Conservation (phyloP, 2,113 vertebrate genomes). For the Orthonyx spaldingii region DNA sequence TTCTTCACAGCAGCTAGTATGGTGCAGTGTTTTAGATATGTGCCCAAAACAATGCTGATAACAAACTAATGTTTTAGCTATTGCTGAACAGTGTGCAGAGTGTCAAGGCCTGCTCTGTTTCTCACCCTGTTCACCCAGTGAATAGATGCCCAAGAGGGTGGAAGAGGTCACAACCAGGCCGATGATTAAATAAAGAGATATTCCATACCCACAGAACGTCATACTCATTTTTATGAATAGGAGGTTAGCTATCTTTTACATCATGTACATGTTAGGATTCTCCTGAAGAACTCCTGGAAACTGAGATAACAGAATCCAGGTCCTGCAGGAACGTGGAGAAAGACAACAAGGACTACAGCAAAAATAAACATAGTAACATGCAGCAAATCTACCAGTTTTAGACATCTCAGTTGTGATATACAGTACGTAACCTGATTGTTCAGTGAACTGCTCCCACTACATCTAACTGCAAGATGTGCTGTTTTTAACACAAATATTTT, state of each 20-base stretch:
- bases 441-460: neutral
- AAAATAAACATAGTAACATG: neutral
- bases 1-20: neutral
- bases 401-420: neutral
- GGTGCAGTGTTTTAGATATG: neutral
- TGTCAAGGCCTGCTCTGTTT: neutral
- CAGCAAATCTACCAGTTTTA: neutral
- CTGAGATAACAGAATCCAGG: neutral
- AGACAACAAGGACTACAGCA: neutral
- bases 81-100: neutral
- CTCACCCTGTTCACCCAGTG: neutral
- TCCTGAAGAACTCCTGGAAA: neutral
- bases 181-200: neutral
- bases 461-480: neutral
- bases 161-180: neutral
- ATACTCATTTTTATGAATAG: accelerated
- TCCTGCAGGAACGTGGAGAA: neutral
- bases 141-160: neutral
- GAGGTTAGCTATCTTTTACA: neutral
- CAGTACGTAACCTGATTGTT: neutral
- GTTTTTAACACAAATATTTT: neutral
- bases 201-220: neutral
- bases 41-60: neutral
- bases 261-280: neutral
- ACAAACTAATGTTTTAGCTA: neutral